A percentile compares a stretch with the other conserved stretches of the same genome.
Evolutionary conservation across 2,888 invertebrate genomes (phyloP).

Genomic region (Heliothis peltigera): DNA sequence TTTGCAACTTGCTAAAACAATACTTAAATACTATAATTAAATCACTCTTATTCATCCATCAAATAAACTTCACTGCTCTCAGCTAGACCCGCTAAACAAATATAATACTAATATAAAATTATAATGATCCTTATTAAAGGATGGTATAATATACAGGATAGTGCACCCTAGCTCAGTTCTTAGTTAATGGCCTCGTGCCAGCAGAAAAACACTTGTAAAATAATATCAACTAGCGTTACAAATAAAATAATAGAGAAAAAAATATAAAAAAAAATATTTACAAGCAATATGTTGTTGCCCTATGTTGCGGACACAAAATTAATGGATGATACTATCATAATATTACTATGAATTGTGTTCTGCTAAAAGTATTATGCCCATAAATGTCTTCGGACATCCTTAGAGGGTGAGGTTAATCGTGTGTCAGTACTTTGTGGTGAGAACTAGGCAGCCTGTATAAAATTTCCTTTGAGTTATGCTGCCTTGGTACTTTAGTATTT

Average conservation of each 20-base stretch:
- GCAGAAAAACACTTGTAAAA: no score
- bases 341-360: constrained; percentile 40
- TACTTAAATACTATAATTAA: no score
- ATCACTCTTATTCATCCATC: no score
- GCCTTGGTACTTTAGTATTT: constrained; percentile 22
- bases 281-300: constrained; percentile 42
- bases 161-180: no score
- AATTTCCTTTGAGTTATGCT: constrained; percentile 13
- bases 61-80: no score
- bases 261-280: constrained; percentile 53
- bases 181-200: no score
- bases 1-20: no score
- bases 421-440: constrained; percentile 32
- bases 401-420: constrained; percentile 45
- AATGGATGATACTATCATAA: constrained; percentile 44
- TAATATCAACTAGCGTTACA: neutral
- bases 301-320: constrained; percentile 40
- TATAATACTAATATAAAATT: no score
- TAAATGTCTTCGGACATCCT: constrained; percentile 51
- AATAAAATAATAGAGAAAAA: constrained; percentile 21
- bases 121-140: no score
- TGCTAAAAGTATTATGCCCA: constrained; percentile 47
- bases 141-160: no score
- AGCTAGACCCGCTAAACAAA: no score
- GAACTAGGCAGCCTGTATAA: constrained; percentile 13